Evolutionary conservation across 2,888 invertebrate species (phyloP), one percentile per base, ranked within the genome.

Genomic region (Agrochola litura): DNA sequence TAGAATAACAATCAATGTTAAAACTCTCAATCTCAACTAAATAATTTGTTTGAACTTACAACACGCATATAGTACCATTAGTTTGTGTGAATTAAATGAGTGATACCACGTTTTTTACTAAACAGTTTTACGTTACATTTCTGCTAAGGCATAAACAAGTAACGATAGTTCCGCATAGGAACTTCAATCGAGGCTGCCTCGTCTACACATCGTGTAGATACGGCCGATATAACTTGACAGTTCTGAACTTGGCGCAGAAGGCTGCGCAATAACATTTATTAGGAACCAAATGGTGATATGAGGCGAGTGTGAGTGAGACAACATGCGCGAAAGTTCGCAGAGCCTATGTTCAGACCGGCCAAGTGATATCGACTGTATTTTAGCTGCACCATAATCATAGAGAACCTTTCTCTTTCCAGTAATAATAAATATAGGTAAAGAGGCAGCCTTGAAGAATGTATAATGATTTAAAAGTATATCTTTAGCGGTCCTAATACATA

Each of bases 1-100:
- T 75, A 78, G 76, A 65, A 81, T 77, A 85, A 83, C 74, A 80
- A 63, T 77, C 41, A 76, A 76, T 77, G 72, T 74, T 73, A 43
- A 56, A 77, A 73, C 54, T 73, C 65, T 74, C 64, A 74, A 58
- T 76, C 46, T 66, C 67, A 81, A 78, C 56, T 60, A 63, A 69
- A 61, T 52, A 79, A 81, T 83, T 77, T 70, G 54, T 76, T 64
- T 77, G 37, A 41, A 58, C 63, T 54, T 46, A 72, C 70, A 77
- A 77, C 77, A 74, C 66, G 52, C 70, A 41, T 70, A 60, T 69
- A 68, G 22, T 58, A 61, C 63, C 4, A 54, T 30, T 41, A 16
- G 10, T 71, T 76, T 71, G 46, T 72, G 61, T 9, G 30, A 52
- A 52, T 52, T 16, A 16, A 52, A 67, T 52, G 14, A 30, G 30